Conservation (phyloP, 2,888 invertebrate genomes). For the Xanthia togata region DNA sequence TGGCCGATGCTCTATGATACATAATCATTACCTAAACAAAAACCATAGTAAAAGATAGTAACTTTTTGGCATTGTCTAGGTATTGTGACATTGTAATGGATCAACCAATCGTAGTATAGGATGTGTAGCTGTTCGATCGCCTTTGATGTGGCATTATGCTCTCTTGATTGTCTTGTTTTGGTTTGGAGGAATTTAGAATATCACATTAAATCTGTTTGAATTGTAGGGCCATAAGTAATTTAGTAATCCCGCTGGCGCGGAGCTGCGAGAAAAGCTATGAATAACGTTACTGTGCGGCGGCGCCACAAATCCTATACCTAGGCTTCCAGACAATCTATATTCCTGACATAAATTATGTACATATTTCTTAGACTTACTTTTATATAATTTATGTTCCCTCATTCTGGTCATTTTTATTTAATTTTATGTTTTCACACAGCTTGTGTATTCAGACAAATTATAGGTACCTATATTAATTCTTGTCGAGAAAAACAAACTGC, state of each 20-base stretch:
- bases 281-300: neutral
- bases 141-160: neutral
- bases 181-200: neutral
- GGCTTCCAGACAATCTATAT: constrained; percentile 42
- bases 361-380: constrained; percentile 31
- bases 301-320: constrained; percentile 41
- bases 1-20: too few relatives aligned
- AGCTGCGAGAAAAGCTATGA: neutral
- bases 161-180: neutral
- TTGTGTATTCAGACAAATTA: constrained; percentile 10
- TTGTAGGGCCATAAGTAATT: neutral
- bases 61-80: neutral
- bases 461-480: constrained; percentile 18
- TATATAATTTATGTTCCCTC: constrained; percentile 15
- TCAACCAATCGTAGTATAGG: neutral
- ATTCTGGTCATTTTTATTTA: constrained; percentile 36
- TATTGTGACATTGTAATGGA: neutral
- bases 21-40: neutral
- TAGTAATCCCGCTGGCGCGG: neutral
- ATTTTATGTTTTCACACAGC: constrained; percentile 36
- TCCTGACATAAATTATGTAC: constrained; percentile 49
- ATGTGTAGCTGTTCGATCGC: neutral
- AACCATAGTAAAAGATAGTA: neutral
- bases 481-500: constrained; percentile 24
- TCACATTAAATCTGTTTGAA: neutral